Evolutionary conservation across 2,797 vertebrate genomes (phyloP).

Genomic region (Echiichthys vipera): DNA sequence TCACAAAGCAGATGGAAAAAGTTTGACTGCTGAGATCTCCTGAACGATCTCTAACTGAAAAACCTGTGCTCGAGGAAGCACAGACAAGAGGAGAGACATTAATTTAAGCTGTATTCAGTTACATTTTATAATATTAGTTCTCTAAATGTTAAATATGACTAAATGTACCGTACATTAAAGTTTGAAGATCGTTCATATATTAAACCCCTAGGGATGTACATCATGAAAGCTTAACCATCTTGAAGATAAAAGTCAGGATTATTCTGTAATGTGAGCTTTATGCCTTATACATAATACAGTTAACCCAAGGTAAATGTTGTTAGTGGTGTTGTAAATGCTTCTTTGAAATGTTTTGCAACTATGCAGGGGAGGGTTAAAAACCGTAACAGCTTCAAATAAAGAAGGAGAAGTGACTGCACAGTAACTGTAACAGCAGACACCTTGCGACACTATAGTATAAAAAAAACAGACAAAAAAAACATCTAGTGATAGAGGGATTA

Average conservation of each 20-base stretch:
- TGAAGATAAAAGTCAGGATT: neutral
- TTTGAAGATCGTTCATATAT: neutral
- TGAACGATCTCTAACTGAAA: too few species aligned
- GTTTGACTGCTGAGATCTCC: too few species aligned
- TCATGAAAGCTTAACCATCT: neutral
- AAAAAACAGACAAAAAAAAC: neutral
- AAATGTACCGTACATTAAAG: neutral
- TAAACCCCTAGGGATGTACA: neutral
- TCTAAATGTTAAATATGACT: neutral
- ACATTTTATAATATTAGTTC: neutral
- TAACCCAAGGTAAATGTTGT: too few species aligned
- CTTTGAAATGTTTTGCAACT: neutral
- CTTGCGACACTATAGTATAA: neutral
- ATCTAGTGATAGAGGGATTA: neutral
- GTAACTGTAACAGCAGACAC: neutral
- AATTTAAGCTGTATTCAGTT: too few species aligned
- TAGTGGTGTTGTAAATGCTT: neutral
- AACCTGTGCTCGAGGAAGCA: too few species aligned
- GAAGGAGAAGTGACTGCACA: neutral
- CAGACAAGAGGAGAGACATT: too few species aligned
- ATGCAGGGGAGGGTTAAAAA: neutral
- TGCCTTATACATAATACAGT: neutral
- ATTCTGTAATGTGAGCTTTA: neutral
- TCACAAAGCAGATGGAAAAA: too few species aligned
- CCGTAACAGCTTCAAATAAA: neutral